Base-by-base conservation (phyloP, 2,888 invertebrate species). In the Mythimna loreyi region DNA sequence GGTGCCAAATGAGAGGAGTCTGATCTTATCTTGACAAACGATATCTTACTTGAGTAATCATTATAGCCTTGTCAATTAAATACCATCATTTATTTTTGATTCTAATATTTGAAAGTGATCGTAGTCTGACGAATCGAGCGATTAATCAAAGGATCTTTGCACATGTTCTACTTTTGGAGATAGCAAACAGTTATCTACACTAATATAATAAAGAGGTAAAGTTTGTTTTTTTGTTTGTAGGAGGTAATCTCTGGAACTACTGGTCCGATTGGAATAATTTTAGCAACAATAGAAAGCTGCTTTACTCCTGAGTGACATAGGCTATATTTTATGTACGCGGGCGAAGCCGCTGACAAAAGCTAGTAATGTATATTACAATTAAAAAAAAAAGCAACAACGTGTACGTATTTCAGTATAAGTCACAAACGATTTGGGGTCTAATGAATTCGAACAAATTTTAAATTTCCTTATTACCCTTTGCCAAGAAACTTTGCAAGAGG, bases 31-130 rank as follows among this genome's bases (percentile, higher is more conserved):
- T 70, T 56, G 57, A 67, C 25, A 50, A 63, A 67, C 25, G 56
- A 64, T 67, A 67, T 71, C 56, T 68, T 43, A 63, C 56, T 71
- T 61, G 63, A 45, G 55, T 62, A 66, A 69, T 68, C 55, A 53
- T 66, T 55, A 30, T 61, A 71, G 58, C 81, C 83, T 81, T 83
- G 83, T 69, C 58, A 63, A 80, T 57, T 63, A 68, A 67, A 65
- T 28, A 72, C 3, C 64, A 66, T 72, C 49, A 49, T 56, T 62
- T 58, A 56, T 63, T 66, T 72, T 59, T 55, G 9, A 11, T 53
- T 30, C 9, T 52, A 16, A 19, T 11, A 57, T 67, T 63, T 60
- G 59, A 63, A 75, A 80, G 62, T 70, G 9, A 43, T 67, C 40
- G 60, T 45, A 50, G 9, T 55, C 11, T 30, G 11, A 28, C 1